These are phyloP conservation scores for Oreortyx pictus DNA, from an alignment of 2,797 vertebrate genomes.

Conservation along the genomic window DNA sequence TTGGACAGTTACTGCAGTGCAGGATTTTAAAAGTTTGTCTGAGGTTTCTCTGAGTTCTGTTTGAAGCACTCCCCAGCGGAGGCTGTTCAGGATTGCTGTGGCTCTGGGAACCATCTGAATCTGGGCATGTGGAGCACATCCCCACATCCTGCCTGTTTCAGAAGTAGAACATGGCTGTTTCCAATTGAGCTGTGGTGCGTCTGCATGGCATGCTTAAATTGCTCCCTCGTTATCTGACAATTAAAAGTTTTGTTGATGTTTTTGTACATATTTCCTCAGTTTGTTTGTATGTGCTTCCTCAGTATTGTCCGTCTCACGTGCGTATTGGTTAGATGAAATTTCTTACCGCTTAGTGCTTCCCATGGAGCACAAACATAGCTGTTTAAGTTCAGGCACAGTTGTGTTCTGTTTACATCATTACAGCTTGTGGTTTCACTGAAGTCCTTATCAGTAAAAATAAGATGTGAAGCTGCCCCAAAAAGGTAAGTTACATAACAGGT, in stretches of 20 bases:
- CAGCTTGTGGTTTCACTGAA: neutral
- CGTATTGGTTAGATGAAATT: neutral
- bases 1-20: neutral
- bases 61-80: neutral
- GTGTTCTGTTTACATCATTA: neutral
- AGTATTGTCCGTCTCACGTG: neutral
- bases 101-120: neutral
- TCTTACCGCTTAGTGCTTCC: neutral
- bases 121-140: neutral
- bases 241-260: conserved; percentile 26
- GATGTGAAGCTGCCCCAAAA: conserved; percentile 28
- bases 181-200: neutral
- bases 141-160: accelerated
- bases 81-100: neutral
- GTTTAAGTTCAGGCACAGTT: neutral
- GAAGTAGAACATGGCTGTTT: neutral
- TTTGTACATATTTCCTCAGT: neutral
- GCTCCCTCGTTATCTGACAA: neutral
- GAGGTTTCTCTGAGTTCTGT: neutral
- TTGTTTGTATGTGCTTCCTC: conserved; percentile 3
- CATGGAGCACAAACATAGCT: neutral
- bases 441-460: neutral
- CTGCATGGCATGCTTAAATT: neutral
- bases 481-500: conserved; percentile 26
- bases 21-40: neutral